Evolutionary conservation across 2,888 invertebrate genomes (phyloP).

Genomic region (Philereme vetulata): DNA sequence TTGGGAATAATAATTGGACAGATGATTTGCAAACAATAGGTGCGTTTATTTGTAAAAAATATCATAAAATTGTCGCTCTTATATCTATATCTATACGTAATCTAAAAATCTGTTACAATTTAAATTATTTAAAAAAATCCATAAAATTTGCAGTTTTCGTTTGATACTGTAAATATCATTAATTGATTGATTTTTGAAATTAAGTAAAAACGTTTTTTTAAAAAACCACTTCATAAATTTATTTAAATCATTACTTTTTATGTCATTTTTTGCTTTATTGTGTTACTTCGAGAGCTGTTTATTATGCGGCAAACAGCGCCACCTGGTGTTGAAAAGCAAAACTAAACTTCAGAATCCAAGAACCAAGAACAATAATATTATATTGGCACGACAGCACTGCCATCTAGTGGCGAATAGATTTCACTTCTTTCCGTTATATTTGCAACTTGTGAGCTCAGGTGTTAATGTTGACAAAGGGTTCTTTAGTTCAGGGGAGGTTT

Average conservation of each 20-base stretch:
- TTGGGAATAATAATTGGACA: neutral
- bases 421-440: neutral
- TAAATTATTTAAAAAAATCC: too few relatives aligned
- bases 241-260: neutral
- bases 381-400: conserved; percentile 29
- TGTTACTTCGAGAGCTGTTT: neutral
- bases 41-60: conserved; percentile 14
- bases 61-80: conserved; percentile 20
- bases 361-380: conserved; percentile 15
- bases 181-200: too few relatives aligned
- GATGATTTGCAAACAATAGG: conserved; percentile 25
- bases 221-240: neutral
- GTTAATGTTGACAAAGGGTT: too few relatives aligned
- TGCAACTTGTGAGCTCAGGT: neutral
- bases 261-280: neutral
- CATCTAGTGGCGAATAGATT: conserved; percentile 38
- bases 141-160: neutral
- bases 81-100: neutral
- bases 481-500: too few relatives aligned
- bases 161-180: too few relatives aligned
- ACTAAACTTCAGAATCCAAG: neutral
- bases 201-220: neutral
- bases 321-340: conserved; percentile 36
- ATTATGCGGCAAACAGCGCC: conserved; percentile 35
- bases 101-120: neutral